Evolutionary conservation across 2,888 invertebrate species (phyloP), one percentile per base, ranked within the genome.

Genomic region (Magallana nippona): DNA sequence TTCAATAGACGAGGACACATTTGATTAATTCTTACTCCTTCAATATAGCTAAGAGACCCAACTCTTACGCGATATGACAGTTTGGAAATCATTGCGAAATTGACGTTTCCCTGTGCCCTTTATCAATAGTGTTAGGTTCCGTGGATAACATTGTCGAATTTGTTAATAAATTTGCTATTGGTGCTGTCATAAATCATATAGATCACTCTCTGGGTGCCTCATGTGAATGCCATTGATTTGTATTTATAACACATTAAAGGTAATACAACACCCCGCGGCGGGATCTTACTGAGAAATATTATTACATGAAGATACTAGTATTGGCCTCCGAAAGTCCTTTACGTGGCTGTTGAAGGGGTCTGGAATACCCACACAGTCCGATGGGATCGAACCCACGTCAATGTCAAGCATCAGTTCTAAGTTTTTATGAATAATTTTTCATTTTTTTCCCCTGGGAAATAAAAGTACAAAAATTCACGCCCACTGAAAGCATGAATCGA

Each of bases 211-310:
- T 71, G 71, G 71, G 71, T 71, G 71, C 13, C 22, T 71, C 27
- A 71, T 71, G 19, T 71, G 71, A 27, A 71, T 71, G 27, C 32
- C 71, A 71, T 71, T 71, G 71, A 71, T 71, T 71, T 71, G 71
- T 27, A 71, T 71, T 71, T 71, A 71, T 71, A 71, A 22, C 71
- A 71, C 71, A 71, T 71, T 71, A 71, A 2, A 32, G 32, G 71
- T 71, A 27, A 71, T 71, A 17, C 71, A 71, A 71, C 71, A 71
- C 71, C 71, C 71, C 22, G 27, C 19, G 71, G 71, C 71, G 15
- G 32, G 63, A 11, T 71, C n/a, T 60, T 60, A 8, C 17, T n/a
- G 13, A 60, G 15, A n/a, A 60, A 60, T 71, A 71, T 22, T 71
- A 71, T 32, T 5, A 27, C 71, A 71, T 27, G 27, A 19, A 71